A percentile compares a stretch with the other conserved stretches of the same genome.
These are phyloP conservation scores for Drosophila kokeensis DNA, from an alignment of 2,888 invertebrate species.

Conservation along the genomic window DNA sequence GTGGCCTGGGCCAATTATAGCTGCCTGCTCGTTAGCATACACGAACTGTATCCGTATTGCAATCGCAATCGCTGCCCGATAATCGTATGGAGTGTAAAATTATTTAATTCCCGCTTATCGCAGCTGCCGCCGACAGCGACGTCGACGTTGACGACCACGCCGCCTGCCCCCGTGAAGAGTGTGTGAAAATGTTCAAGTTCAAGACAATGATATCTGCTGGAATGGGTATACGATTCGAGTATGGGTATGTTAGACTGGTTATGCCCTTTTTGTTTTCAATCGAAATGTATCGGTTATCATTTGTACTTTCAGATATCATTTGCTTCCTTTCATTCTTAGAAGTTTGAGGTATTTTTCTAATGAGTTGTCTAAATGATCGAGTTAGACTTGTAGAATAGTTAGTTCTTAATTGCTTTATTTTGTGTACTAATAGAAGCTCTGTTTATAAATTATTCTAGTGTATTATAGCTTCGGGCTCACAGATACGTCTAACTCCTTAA, in stretches of 20 bases:
- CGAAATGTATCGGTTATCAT: not conserved
- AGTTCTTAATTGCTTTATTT: not conserved
- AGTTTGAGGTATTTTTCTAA: not conserved
- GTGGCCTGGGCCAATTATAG: conserved; percentile 70
- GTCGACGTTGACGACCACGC: conserved; percentile 4
- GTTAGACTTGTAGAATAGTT: not conserved
- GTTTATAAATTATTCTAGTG: conserved; percentile 20
- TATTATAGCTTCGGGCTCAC: conserved; percentile 37
- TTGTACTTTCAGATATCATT: not conserved
- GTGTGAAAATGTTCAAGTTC: conserved; percentile 71
- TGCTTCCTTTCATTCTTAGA: not conserved
- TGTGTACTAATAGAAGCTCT: not conserved
- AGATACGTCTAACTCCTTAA: conserved; percentile 38
- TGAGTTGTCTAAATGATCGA: not conserved
- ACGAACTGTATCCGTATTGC: conserved; percentile 81
- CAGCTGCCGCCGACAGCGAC: conserved; percentile 51
- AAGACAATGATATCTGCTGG: conserved; percentile 74
- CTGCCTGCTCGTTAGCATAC: conserved; percentile 77
- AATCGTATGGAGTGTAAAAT: conserved; percentile 82
- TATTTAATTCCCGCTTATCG: conserved; percentile 80
- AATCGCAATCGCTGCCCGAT: conserved; percentile 80
- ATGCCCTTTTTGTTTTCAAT: conserved; percentile 8
- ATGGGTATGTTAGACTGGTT: conserved; percentile 8
- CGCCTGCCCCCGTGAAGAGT: conserved; percentile 50
- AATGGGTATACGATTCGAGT: conserved; percentile 19